Conservation (phyloP, 2,797 vertebrate genomes). For the Melanotaenia boesemani region DNA sequence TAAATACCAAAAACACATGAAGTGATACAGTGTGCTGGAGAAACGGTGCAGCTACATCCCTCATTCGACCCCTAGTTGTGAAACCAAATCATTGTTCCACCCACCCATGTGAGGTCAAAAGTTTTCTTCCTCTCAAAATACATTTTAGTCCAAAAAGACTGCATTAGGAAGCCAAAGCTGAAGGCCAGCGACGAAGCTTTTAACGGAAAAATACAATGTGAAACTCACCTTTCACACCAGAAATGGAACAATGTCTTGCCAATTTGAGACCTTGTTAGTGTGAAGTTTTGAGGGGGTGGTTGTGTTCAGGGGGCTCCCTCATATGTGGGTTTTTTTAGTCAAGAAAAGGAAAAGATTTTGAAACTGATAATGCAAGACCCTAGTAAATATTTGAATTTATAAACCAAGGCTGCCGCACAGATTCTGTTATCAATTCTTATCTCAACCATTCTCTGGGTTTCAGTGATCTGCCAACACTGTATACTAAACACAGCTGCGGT, state of each 20-base stretch:
- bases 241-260: conserved; percentile 36
- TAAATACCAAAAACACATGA: conserved; percentile 5
- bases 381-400: conserved; percentile 10
- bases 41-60: conserved; percentile 17
- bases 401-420: conserved; percentile 16
- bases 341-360: conserved; percentile 60
- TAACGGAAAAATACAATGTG: conserved; percentile 37
- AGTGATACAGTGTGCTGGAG: background rate
- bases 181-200: conserved; percentile 19
- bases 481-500: conserved; percentile 58
- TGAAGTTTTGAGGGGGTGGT: conserved; percentile 45
- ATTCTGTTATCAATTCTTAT: conserved; percentile 55
- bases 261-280: conserved; percentile 32
- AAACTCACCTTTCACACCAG: conserved; percentile 44
- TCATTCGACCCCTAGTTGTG: conserved; percentile 33
- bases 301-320: conserved; percentile 35
- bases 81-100: conserved; percentile 54
- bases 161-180: conserved; percentile 16
- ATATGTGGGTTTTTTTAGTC: conserved; percentile 41
- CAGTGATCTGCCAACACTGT: conserved; percentile 45
- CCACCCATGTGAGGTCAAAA: conserved; percentile 57
- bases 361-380: conserved; percentile 17
- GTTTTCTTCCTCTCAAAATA: conserved; percentile 43
- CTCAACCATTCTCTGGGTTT: conserved; percentile 43
- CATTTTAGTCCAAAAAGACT: conserved; percentile 20